Conservation (phyloP, 2,888 invertebrate genomes). For the Serripes groenlandicus region DNA sequence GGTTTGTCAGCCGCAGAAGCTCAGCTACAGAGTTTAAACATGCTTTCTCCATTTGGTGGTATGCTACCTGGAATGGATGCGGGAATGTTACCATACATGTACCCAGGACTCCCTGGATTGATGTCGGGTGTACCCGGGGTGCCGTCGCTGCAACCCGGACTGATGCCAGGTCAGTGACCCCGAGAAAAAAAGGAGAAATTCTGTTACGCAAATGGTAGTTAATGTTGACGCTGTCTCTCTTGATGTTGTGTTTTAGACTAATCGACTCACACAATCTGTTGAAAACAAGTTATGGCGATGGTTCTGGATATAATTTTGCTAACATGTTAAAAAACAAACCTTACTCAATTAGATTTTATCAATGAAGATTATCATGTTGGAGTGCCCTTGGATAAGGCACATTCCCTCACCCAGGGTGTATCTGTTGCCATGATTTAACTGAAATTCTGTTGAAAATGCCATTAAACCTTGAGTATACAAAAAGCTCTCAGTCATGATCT, state of each 20-base stretch:
- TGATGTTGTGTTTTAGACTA: neutral
- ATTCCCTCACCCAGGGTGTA: no score
- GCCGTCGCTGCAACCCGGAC: conserved; percentile 88
- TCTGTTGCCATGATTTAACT: no score
- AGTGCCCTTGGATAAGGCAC: no score
- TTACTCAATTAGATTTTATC: no score
- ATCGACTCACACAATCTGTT: no score
- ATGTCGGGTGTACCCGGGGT: conserved; percentile 85
- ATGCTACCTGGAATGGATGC: conserved; percentile 82
- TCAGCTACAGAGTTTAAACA: conserved; percentile 56
- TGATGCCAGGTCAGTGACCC: conserved; percentile 82
- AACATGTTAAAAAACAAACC: no score
- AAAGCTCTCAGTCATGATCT: no score
- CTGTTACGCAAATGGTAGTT: conserved; percentile 18
- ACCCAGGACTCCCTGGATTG: conserved; percentile 86
- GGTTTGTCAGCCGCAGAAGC: conserved; percentile 34
- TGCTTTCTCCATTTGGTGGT: conserved; percentile 82
- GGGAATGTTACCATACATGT: conserved; percentile 86
- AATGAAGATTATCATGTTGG: no score
- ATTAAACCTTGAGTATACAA: no score
- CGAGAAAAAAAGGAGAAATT: neutral
- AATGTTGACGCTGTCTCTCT: neutral
- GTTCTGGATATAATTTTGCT: no score
- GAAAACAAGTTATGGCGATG: no score
- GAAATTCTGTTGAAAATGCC: no score